A percentile compares a stretch with the other conserved stretches of the same genome.
These are phyloP conservation scores for Plectropomus leopardus DNA, from an alignment of 2,113 vertebrate genomes.

Conservation along the genomic window DNA sequence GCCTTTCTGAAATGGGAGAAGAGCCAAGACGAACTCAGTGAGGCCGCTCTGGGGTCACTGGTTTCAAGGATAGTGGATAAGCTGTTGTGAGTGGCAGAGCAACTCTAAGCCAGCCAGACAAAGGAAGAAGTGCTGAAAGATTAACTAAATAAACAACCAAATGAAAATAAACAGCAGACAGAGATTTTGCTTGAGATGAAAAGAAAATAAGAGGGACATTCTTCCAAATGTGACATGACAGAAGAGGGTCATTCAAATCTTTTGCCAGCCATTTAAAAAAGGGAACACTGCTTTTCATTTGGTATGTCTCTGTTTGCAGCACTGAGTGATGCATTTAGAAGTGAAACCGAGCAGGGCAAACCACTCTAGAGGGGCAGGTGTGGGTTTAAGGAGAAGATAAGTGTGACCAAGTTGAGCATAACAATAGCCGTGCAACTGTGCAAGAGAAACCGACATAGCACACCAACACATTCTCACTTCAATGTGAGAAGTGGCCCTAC, in stretches of 20 bases:
- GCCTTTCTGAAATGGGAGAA: conserved; percentile 57
- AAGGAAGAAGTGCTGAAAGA: conserved; percentile 32
- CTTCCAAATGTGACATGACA: conserved; percentile 21
- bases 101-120: conserved; percentile 36
- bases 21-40: conserved; percentile 24
- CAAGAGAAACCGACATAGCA: too few relatives aligned
- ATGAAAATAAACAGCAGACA: conserved; percentile 46
- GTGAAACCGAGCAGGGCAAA: background rate
- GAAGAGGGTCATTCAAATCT: conserved; percentile 16
- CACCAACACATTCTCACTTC: too few relatives aligned
- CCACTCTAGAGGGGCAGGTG: background rate
- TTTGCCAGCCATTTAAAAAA: conserved; percentile 7
- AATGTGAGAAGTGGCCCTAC: too few relatives aligned
- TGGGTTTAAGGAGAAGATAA: conserved; percentile 33
- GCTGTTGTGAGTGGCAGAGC: conserved; percentile 16
- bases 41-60: conserved; percentile 46
- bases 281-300: conserved; percentile 16
- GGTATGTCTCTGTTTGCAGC: conserved; percentile 7
- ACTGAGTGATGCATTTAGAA: conserved; percentile 17
- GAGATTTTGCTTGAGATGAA: conserved; percentile 23
- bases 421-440: conserved; percentile 29
- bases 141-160: conserved; percentile 52
- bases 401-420: conserved; percentile 25
- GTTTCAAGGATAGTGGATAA: conserved; percentile 33
- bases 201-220: conserved; percentile 26